Conservation (phyloP, 1,140 invertebrate genomes). For the Drosophila watanabei region DNA sequence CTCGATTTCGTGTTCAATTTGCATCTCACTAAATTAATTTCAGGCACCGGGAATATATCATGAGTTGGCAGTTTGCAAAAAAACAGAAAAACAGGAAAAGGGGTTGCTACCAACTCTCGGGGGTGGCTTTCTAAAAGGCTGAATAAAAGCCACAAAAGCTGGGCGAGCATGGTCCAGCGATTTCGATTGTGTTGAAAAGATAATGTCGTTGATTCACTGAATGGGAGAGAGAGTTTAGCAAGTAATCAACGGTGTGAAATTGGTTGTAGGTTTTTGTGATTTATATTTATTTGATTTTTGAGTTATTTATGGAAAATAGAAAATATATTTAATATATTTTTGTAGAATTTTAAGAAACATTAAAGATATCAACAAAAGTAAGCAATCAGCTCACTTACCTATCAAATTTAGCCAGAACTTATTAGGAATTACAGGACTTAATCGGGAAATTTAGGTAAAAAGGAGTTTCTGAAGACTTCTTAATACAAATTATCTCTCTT, state of each 20-base stretch:
- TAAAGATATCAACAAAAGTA: too few species aligned
- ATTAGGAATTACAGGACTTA: too few species aligned
- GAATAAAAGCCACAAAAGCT: conserved; percentile 16
- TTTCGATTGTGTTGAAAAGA: conserved; percentile 35
- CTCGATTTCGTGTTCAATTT: conserved; percentile 52
- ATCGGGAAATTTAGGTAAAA: too few species aligned
- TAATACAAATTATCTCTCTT: too few species aligned
- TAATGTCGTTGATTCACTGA: conserved; percentile 15
- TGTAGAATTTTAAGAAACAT: too few species aligned
- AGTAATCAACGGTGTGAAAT: conserved; percentile 35
- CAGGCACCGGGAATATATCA: conserved; percentile 38
- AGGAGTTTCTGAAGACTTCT: too few species aligned
- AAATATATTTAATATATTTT: too few species aligned
- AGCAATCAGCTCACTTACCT: too few species aligned
- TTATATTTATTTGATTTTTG: not conserved
- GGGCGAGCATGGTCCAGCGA: conserved; percentile 11
- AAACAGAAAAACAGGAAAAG: not conserved
- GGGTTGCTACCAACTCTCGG: conserved; percentile 7
- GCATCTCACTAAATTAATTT: conserved; percentile 59
- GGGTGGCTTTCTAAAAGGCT: conserved; percentile 15
- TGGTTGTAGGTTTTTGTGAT: conserved; percentile 1
- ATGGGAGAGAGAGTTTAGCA: conserved; percentile 10
- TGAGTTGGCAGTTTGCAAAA: conserved; percentile 30
- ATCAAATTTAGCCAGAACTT: too few species aligned
- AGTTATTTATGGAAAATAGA: not conserved